Evolutionary conservation across 2,113 vertebrate genomes (phyloP).

Genomic region (Lophura nycthemera): DNA sequence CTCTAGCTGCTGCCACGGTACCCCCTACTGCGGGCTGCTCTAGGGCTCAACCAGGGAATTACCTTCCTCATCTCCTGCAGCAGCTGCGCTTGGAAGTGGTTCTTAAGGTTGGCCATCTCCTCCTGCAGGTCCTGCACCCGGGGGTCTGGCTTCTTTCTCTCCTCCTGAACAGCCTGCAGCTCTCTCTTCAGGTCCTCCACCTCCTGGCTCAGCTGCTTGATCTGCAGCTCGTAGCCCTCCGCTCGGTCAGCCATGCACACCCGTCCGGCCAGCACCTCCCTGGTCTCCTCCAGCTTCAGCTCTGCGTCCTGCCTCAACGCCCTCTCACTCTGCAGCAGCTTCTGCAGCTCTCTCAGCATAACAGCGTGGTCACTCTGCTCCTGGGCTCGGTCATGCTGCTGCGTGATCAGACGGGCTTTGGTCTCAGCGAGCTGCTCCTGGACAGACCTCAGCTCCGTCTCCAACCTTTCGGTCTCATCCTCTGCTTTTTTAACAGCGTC

Average conservation of each 20-base stretch:
- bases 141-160: conserved; percentile 81
- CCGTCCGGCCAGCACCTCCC: conserved; percentile 70
- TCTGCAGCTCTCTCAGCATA: conserved; percentile 93
- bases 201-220: conserved; percentile 78
- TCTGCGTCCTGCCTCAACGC: conserved; percentile 83
- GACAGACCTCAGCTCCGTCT: conserved; percentile 73
- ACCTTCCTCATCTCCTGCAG: conserved; percentile 90
- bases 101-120: conserved; percentile 82
- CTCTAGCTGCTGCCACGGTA: rapidly evolving
- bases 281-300: conserved; percentile 84
- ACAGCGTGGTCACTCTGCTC: conserved; percentile 90
- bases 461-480: conserved; percentile 56
- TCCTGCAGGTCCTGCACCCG: conserved; percentile 81
- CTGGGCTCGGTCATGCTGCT: conserved; percentile 91
- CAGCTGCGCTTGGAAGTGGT: conserved; percentile 85
- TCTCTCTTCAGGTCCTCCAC: conserved; percentile 79
- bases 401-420: conserved; percentile 86
- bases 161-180: conserved; percentile 74
- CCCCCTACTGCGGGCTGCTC: neutral
- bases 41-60: neutral
- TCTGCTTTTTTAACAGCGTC: conserved; percentile 77
- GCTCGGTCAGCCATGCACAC: conserved; percentile 71
- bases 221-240: conserved; percentile 78
- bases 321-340: conserved; percentile 86
- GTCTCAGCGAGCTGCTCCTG: conserved; percentile 88